Evolutionary conservation across 2,113 vertebrate genomes (phyloP).

Genomic region (Manacus vitellinus): DNA sequence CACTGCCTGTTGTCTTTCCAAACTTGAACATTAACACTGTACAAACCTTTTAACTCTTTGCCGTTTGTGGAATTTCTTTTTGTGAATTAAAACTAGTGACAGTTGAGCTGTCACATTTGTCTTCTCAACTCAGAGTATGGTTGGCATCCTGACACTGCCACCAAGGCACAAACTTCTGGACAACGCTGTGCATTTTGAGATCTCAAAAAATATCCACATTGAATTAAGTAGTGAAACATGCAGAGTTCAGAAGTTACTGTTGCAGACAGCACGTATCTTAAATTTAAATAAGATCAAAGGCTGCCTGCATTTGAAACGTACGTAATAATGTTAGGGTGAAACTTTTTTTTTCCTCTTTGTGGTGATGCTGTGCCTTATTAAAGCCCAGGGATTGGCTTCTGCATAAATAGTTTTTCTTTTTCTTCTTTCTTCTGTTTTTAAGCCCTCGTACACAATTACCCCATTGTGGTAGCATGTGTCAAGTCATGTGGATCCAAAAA

Average conservation of each 20-base stretch:
- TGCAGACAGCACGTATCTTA: slow-evolving; percentile 19
- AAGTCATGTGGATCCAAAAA: not conserved
- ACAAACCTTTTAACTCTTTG: not conserved
- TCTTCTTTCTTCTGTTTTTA: not conserved
- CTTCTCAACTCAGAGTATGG: not conserved
- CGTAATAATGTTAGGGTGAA: slow-evolving; percentile 29
- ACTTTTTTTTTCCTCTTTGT: not conserved
- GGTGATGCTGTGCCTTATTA: slow-evolving; percentile 25
- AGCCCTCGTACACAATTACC: not conserved
- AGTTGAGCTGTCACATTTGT: not conserved
- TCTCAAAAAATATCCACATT: not conserved
- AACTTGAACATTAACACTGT: not conserved
- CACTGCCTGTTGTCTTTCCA: not conserved
- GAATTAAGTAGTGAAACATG: not conserved
- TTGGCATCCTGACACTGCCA: not conserved
- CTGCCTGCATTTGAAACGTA: slow-evolving; percentile 38
- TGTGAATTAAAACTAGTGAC: not conserved
- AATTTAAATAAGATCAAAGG: slow-evolving; percentile 62
- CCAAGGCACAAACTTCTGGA: not conserved
- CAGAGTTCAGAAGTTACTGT: slow-evolving; percentile 4
- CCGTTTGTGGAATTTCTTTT: not conserved
- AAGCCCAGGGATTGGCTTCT: slow-evolving; percentile 28
- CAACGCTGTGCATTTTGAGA: not conserved
- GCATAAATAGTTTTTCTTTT: not conserved
- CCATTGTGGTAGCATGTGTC: not conserved